Conservation (phyloP, 2,888 invertebrate species). For the Drosophila picticornis region DNA sequence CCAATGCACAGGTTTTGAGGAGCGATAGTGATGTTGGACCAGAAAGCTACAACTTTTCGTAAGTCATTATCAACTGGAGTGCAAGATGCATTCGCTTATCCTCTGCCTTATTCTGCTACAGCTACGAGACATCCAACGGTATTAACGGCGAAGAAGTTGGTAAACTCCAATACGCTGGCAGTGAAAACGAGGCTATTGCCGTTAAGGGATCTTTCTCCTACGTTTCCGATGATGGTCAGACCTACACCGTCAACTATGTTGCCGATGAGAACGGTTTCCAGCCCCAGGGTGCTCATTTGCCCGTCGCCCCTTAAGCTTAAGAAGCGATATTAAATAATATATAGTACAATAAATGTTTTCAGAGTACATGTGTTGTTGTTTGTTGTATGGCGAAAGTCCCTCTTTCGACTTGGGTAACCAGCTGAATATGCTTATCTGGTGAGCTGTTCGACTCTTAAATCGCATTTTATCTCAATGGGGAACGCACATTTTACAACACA, state of each 20-base stretch:
- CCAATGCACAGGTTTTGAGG: background rate
- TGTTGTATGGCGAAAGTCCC: background rate
- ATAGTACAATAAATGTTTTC: conserved; percentile 43
- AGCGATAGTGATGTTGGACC: conserved; percentile 60
- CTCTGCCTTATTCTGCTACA: conserved; percentile 18
- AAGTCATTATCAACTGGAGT: conserved; percentile 4
- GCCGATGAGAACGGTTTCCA: conserved; percentile 86
- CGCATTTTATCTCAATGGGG: background rate
- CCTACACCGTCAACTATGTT: conserved; percentile 66
- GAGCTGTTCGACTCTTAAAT: background rate
- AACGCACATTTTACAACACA: background rate
- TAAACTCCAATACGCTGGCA: conserved; percentile 55
- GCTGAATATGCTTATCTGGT: background rate
- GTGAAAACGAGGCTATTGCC: conserved; percentile 66
- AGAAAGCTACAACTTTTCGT: conserved; percentile 84
- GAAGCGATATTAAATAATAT: conserved; percentile 19
- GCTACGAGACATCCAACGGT: conserved; percentile 73
- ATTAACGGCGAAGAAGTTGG: conserved; percentile 51
- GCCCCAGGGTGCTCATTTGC: conserved; percentile 82
- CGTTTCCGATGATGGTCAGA: conserved; percentile 66
- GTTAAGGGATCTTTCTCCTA: conserved; percentile 71
- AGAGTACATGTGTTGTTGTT: conserved; percentile 29
- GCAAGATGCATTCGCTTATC: background rate
- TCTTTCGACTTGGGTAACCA: background rate
- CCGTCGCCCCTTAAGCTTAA: conserved; percentile 10